phyloP scores from a whole-genome alignment of 2,113 vertebrate species.

The Urocynchramus pylzowi region DNA sequence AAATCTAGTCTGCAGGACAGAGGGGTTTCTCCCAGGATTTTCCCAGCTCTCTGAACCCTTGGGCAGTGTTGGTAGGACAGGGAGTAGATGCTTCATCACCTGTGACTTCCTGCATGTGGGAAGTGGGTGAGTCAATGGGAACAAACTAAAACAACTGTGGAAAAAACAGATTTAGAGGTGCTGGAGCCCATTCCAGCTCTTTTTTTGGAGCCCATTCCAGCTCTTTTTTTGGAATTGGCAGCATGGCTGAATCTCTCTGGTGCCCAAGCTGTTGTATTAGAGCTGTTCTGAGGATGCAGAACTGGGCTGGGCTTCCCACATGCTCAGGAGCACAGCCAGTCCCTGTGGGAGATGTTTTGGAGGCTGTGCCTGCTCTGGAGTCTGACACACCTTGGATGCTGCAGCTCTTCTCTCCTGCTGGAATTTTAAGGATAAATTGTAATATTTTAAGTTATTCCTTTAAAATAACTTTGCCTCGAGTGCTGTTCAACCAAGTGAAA shows the following conservation, averaged over 20 bases:
- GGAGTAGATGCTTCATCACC: not conserved
- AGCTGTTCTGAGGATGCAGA: not conserved
- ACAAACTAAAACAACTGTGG: not conserved
- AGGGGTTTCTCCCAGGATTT: not conserved
- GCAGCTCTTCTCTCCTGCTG: not conserved
- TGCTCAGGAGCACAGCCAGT: not conserved
- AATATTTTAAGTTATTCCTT: not conserved
- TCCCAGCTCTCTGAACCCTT: not conserved
- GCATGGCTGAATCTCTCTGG: not conserved
- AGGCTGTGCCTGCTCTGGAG: not conserved
- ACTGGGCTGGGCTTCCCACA: not conserved
- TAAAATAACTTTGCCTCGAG: not conserved
- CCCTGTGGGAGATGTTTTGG: not conserved
- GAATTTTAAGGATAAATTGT: not conserved
- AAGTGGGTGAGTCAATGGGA: not conserved
- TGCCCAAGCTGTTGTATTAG: not conserved
- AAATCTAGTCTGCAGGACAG: not conserved
- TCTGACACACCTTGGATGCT: not conserved
- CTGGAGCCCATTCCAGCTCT: not conserved
- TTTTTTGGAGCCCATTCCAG: not conserved
- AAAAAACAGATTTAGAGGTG: not conserved
- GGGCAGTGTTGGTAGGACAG: not conserved
- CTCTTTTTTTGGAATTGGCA: not conserved
- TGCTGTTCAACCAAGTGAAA: accelerated
- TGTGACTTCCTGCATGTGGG: accelerated